Evolutionary conservation across 2,797 vertebrate genomes (phyloP), one percentile per base, ranked within the genome.

Genomic region (Eulemur mongoz): DNA sequence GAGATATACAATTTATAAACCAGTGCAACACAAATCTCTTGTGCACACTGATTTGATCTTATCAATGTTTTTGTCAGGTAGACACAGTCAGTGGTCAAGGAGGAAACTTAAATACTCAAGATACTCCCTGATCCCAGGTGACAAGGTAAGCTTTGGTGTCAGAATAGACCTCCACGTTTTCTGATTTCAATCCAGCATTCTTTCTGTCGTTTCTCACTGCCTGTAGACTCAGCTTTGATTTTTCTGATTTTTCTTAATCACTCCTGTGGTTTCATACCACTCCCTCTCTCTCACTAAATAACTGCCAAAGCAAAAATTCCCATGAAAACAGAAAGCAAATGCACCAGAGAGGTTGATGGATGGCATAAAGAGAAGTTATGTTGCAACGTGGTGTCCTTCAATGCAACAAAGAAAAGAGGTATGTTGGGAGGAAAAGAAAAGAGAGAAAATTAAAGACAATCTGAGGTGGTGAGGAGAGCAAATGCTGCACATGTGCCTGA

Each of bases 281-380:
- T 65, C 52, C 32, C 2, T 45, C 7, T n/a, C 38, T 82, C 54
- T 38, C 54, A 81, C n/a, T 70, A 80, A 95, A 48, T 50, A 91
- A 80, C 22, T 95, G 76, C 57, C 38, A 90, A 92, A 81, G 59
- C 54, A 89, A 76, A 97, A 79, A 73, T 84, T 86, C 43, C 27
- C 40, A 17, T 84, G 70, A 94, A 92, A 92, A 81, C 18, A 72
- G 84, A 88, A 92, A 88, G 92, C 75, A 93, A 83, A 35, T 70
- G 59, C 43, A 67, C 22, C 38, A 80, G 73, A 86, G 38, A 92
- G 11, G 12, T 18, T 86, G 72, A 73, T 27, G 10, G n/a, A 14
- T 70, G 32, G n/a, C 45, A 54, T 5, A 76, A 81, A 61, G 78
- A 54, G 65, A 89, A 97, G 48, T 8, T 9, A 0, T n/a, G n/a